A percentile compares a stretch with the other conserved stretches of the same genome.
phyloP scores from a whole-genome alignment of 1,140 invertebrate genomes.

The Neodiprion pinetum region DNA sequence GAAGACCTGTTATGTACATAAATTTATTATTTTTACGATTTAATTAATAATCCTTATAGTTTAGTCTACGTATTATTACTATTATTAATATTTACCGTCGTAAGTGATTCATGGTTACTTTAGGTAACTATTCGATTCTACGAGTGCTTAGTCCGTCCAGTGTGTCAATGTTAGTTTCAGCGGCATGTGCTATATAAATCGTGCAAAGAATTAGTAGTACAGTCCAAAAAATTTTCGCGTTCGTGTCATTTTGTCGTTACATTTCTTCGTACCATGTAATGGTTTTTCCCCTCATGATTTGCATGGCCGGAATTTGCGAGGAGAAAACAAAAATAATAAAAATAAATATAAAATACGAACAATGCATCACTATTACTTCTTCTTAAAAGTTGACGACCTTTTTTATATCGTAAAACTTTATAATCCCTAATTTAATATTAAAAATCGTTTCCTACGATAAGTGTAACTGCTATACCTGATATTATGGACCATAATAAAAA shows the following conservation, averaged over 20 bases:
- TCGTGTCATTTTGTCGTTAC: too few relatives aligned
- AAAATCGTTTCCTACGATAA: constrained; percentile 26
- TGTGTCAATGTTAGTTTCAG: constrained; percentile 20
- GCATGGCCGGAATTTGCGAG: too few relatives aligned
- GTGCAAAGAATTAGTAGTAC: background rate
- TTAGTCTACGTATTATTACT: background rate
- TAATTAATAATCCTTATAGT: background rate
- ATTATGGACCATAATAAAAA: constrained; percentile 43
- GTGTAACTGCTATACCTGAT: constrained; percentile 39
- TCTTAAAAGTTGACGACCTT: too few relatives aligned
- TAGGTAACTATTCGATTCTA: constrained; percentile 18
- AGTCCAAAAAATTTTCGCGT: too few relatives aligned
- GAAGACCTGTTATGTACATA: constrained; percentile 35
- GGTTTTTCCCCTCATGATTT: too few relatives aligned
- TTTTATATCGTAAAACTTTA: too few relatives aligned
- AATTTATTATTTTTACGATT: constrained; percentile 33
- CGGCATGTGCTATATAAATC: background rate
- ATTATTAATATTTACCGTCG: constrained; percentile 23
- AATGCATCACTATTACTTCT: too few relatives aligned
- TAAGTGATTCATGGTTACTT: constrained; percentile 22
- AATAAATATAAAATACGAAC: too few relatives aligned
- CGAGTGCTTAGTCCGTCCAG: constrained; percentile 40
- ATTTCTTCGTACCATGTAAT: too few relatives aligned
- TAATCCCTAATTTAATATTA: too few relatives aligned
- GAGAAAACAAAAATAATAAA: too few relatives aligned